Evolutionary conservation across 2,113 vertebrate species (phyloP), one percentile per base, ranked within the genome.

Genomic region (Toxotes chatareus): DNA sequence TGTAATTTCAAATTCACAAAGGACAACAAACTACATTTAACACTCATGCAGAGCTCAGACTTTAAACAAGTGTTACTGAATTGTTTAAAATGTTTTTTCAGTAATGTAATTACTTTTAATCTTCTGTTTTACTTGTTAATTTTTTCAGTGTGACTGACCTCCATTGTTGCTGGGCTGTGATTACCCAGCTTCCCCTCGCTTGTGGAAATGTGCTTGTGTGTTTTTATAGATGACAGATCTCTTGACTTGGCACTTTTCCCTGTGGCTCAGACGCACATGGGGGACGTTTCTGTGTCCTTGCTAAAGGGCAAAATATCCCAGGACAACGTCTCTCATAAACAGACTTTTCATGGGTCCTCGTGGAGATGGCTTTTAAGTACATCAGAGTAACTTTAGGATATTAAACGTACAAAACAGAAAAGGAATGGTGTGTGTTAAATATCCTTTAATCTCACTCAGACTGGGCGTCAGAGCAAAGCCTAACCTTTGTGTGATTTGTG

Each of bases 211-310:
- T 78, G 84, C 31, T 64, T 69, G 27, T 85, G 83, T 85, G 61
- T 82, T 83, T 74, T 80, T 73, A 62, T 71, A 84, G 83, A 86
- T 73, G 90, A 88, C 88, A 92, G 82, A 94, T 86, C 89, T 84
- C 73, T 88, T 88, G 85, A 90, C 90, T 87, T 91, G 82, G 88
- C 90, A 85, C 70, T 85, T 91, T 90, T 87, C 73, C 79, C 73
- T 21, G 62, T 73, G 61, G 73, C 83, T 72, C 81, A 77, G 81
- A 88, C 51, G 83, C 82, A 76, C 88, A 85, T 71, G 70, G 73
- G 86, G 86, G 86, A 86, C 80, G 8, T 76, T 71, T 82, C 38
- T 63, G 38, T 63, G 88, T 64, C 92, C 86, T 92, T 92, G 79
- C 55, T 64, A 17, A 66, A 89, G 89, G 88, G 68, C 69, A n/a